These are phyloP conservation scores for Neotoxoptera formosana DNA, from an alignment of 1,140 invertebrate genomes.

Conservation along the genomic window DNA sequence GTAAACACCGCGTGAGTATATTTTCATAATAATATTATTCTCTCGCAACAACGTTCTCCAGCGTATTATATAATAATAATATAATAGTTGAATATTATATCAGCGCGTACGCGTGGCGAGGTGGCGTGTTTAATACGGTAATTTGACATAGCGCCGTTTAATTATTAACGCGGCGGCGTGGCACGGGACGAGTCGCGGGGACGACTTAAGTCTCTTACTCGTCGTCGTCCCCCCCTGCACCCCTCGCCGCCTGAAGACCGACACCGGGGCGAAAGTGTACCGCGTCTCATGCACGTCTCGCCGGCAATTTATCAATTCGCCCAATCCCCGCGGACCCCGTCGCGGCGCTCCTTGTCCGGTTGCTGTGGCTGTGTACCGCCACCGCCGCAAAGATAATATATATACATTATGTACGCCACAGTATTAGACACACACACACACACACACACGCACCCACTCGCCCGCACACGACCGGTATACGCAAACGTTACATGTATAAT, in stretches of 20 bases:
- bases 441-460: neutral
- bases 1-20: neutral
- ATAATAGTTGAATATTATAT: neutral
- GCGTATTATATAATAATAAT: neutral
- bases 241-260: neutral
- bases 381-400: neutral
- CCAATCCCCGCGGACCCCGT: neutral
- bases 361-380: neutral
- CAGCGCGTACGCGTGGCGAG: neutral
- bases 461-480: neutral
- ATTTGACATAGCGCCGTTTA: slow-evolving; percentile 33
- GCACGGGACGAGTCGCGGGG: neutral
- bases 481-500: too few species aligned
- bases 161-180: slow-evolving; percentile 35
- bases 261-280: neutral
- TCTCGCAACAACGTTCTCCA: neutral
- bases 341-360: neutral
- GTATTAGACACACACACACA: neutral
- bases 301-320: slow-evolving; percentile 27
- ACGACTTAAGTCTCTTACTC: slow-evolving; percentile 9
- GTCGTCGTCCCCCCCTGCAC: neutral
- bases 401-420: neutral
- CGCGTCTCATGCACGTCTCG: neutral
- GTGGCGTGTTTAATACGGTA: slow-evolving; percentile 25
- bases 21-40: neutral